Evolutionary conservation across 2,797 vertebrate species (phyloP), one percentile per base, ranked within the genome.

Genomic region (Rhincodon typus): DNA sequence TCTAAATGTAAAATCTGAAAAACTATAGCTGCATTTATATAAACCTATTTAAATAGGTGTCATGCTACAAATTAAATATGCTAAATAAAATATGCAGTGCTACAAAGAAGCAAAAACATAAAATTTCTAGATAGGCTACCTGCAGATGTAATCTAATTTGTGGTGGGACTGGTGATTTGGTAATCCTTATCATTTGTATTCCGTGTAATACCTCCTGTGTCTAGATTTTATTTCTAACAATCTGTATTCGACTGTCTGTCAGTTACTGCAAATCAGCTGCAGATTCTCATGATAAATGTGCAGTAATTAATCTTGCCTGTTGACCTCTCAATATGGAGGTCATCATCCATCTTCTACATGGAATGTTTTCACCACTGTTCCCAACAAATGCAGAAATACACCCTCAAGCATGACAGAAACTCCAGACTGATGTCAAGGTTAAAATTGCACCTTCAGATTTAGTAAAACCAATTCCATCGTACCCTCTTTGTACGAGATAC

Each of bases 281-380:
- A 66, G 88, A 62, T 57, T 62, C 30, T 19, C 30, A n/a, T 91
- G 88, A 91, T 91, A 91, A 91, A 66, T 66, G 34, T 91, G 88
- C 88, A 91, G 57, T 66, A 91, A 91, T 91, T 91, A 91, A 91
- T 66, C 34, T 66, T 62, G 34, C 53, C 88, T 30, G 34, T 66
- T 88, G 86, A 88, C 86, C 86, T 88, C 50, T 4, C 27, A 13
- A 88, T 8, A 21, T 46, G n/a, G 88, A 91, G 88, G 88, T 19
- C 88, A 91, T 62, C 88, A 91, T 91, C 88, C 34, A 66, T 66
- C 57, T 66, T 91, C 88, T 62, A 23, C 79, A 21, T 23, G 38
- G 38, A 23, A 84, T 84, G 79, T 21, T 3, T 42, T 84, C 79
- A 8, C 30, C 5, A 62, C 57, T 21, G 30, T 62, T 17, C 13